phyloP scores from a whole-genome alignment of 2,797 vertebrate species.

The Trichosurus vulpecula region DNA sequence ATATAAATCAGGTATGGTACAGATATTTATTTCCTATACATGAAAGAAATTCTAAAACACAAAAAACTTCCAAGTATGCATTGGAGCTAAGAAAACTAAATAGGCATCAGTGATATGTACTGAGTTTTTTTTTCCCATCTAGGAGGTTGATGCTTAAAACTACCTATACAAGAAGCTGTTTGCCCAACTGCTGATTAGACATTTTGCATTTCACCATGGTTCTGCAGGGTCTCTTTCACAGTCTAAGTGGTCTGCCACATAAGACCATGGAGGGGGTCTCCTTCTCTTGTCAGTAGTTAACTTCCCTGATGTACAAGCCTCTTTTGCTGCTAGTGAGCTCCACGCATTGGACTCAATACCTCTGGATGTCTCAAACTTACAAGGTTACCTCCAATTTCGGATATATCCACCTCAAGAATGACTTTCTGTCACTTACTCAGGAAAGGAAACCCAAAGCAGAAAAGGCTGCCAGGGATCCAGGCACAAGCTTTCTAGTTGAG shows the following conservation, averaged over 20 bases:
- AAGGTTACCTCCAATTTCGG: background rate
- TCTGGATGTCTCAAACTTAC: background rate
- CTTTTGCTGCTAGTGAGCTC: background rate
- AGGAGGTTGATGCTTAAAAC: background rate
- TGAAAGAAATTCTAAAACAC: background rate
- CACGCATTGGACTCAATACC: background rate
- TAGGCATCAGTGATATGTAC: background rate
- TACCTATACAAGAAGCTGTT: background rate
- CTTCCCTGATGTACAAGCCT: background rate
- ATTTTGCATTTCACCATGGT: background rate
- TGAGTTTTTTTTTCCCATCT: background rate
- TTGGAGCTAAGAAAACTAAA: background rate
- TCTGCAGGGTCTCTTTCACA: background rate
- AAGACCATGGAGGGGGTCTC: background rate
- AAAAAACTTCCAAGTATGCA: background rate
- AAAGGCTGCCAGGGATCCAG: too few relatives aligned
- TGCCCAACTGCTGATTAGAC: background rate
- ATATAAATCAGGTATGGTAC: background rate
- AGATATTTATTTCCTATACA: background rate
- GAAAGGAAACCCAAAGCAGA: too few relatives aligned
- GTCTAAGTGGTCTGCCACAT: background rate
- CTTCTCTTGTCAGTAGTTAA: background rate
- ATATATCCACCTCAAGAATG: background rate
- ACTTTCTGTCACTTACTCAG: too few relatives aligned
- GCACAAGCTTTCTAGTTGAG: too few relatives aligned